Percentiles rank a stretch among this genome's conserved stretches.
Evolutionary conservation across 2,113 vertebrate species (phyloP).

Genomic region (Polypterus bichir): DNA sequence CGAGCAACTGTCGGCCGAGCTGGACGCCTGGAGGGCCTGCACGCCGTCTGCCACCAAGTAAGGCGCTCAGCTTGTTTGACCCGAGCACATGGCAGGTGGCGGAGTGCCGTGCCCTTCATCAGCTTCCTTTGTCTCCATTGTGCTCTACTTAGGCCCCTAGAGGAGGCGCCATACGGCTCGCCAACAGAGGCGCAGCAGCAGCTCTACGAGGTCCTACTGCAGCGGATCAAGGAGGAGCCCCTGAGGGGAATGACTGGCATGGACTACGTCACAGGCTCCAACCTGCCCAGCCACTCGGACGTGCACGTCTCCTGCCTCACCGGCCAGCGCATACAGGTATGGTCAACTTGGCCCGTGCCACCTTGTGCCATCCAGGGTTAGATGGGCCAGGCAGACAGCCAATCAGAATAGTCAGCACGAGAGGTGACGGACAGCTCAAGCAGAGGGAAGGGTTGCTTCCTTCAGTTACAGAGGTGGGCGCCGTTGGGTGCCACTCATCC

Average conservation of each 20-base stretch:
- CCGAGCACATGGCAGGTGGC: too few relatives aligned
- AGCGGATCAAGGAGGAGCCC: constrained; percentile 57
- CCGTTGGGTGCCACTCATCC: too few relatives aligned
- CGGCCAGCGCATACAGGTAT: constrained; percentile 86
- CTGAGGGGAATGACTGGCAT: constrained; percentile 58
- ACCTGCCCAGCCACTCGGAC: constrained; percentile 86
- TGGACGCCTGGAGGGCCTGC: constrained; percentile 80
- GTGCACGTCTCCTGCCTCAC: constrained; percentile 82
- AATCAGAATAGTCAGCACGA: too few relatives aligned
- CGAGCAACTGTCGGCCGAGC: constrained; percentile 72
- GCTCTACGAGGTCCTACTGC: constrained; percentile 47
- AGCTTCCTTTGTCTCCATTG: too few relatives aligned
- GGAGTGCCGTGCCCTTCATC: too few relatives aligned
- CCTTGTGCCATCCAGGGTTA: too few relatives aligned
- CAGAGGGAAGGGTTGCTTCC: too few relatives aligned
- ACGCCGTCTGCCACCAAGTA: constrained; percentile 54
- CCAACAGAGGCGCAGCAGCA: constrained; percentile 62
- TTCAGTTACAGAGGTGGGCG: neutral
- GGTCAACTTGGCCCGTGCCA: fast-evolving
- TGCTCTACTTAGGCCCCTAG: constrained; percentile 26
- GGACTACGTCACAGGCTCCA: constrained; percentile 86
- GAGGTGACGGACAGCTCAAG: too few relatives aligned
- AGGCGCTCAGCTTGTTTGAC: constrained; percentile 17
- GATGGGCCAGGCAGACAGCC: too few relatives aligned
- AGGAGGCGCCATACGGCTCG: constrained; percentile 37